Conservation (phyloP, 2,888 invertebrate genomes). For the Deilephila elpenor region DNA sequence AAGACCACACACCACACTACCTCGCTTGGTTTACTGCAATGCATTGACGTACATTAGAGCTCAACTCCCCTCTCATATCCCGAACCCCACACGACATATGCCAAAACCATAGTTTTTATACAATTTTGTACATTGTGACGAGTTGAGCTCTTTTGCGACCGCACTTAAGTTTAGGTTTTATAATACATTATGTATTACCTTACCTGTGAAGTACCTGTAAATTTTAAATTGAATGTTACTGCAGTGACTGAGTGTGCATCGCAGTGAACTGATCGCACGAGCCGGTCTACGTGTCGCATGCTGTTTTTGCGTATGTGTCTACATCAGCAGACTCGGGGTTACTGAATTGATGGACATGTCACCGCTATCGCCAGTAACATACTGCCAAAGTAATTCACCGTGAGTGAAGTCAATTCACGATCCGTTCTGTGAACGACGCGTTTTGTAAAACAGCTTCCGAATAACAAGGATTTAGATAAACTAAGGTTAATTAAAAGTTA, state of each 20-base stretch:
- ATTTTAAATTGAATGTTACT: conserved; percentile 79
- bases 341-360: conserved; percentile 66
- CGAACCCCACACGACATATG: conserved; percentile 51
- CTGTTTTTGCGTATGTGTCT: conserved; percentile 77
- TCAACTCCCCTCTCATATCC: conserved; percentile 77
- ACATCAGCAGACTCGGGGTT: conserved; percentile 71
- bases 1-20: conserved; percentile 57
- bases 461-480: conserved; percentile 78
- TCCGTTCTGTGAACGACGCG: conserved; percentile 84
- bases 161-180: conserved; percentile 75
- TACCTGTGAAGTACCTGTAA: conserved; percentile 84
- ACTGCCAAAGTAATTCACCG: conserved; percentile 83
- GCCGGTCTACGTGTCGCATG: conserved; percentile 71
- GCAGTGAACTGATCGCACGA: conserved; percentile 77
- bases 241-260: conserved; percentile 74
- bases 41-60: conserved; percentile 77
- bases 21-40: conserved; percentile 81
- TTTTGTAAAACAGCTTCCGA: conserved; percentile 77
- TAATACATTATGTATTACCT: conserved; percentile 77
- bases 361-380: conserved; percentile 73
- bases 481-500: conserved; percentile 78
- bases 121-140: conserved; percentile 50
- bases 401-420: conserved; percentile 77
- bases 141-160: conserved; percentile 80
- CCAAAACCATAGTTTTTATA: conserved; percentile 71